These are phyloP conservation scores for Myotis planiceps DNA, from an alignment of 2,797 vertebrate species.

Conservation along the genomic window DNA sequence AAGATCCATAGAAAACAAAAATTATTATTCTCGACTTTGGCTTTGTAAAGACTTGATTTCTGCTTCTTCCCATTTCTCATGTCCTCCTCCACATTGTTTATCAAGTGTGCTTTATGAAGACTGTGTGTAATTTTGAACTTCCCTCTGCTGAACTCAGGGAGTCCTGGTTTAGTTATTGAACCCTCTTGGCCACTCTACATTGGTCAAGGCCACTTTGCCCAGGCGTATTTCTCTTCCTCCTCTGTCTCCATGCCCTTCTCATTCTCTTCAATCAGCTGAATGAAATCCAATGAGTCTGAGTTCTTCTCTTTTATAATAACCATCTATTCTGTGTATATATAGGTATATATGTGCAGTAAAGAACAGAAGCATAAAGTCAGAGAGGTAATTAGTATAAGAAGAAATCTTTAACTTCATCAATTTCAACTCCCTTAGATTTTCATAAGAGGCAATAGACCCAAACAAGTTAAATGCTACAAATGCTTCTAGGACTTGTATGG, in stretches of 20 bases:
- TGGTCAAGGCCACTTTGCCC: background rate
- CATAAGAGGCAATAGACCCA: background rate
- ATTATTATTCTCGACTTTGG: background rate
- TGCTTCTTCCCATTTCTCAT: background rate
- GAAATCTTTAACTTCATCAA: background rate
- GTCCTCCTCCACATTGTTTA: too few relatives aligned
- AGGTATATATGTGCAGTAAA: background rate
- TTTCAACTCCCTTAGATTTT: background rate
- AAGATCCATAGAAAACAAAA: background rate
- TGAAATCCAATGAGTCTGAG: background rate
- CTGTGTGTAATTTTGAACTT: background rate
- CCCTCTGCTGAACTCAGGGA: background rate
- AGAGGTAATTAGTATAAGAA: background rate
- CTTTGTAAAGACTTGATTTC: background rate
- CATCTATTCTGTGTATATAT: background rate
- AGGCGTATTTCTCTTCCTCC: background rate
- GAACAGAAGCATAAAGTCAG: background rate
- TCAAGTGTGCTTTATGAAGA: background rate
- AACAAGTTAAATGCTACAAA: background rate
- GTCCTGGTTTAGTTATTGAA: background rate
- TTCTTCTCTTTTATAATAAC: background rate
- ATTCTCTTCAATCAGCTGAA: background rate
- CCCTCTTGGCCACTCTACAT: background rate
- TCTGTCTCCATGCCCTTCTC: background rate
- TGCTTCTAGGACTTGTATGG: background rate